These are phyloP conservation scores for Drosophila birchii DNA, from an alignment of 2,888 invertebrate species.

Conservation along the genomic window DNA sequence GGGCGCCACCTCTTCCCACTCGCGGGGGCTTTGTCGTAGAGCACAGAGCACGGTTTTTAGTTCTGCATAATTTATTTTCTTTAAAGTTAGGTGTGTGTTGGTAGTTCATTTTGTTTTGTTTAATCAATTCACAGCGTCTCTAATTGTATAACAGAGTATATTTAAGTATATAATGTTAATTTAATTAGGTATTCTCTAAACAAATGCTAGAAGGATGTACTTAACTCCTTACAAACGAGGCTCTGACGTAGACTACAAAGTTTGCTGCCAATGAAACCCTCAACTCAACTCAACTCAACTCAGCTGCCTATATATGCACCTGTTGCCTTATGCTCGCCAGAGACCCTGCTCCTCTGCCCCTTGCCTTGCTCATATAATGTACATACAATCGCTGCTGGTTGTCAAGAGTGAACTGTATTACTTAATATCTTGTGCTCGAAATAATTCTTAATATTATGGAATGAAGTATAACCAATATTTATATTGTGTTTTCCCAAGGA, in stretches of 20 bases:
- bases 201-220: slow-evolving; percentile 53
- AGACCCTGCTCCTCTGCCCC: slow-evolving; percentile 14
- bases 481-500: slow-evolving; percentile 13
- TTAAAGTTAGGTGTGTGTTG: slow-evolving; percentile 53
- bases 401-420: slow-evolving; percentile 17
- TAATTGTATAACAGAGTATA: slow-evolving; percentile 70
- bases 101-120: slow-evolving; percentile 56
- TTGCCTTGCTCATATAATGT: slow-evolving; percentile 28
- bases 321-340: slow-evolving; percentile 13
- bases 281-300: slow-evolving; percentile 13
- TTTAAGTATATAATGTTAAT: slow-evolving; percentile 64
- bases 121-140: slow-evolving; percentile 76
- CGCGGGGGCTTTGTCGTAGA: slow-evolving; percentile 52
- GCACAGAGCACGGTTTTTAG: slow-evolving; percentile 61
- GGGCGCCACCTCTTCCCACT: slow-evolving; percentile 49
- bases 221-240: slow-evolving; percentile 44
- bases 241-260: slow-evolving; percentile 37
- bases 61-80: slow-evolving; percentile 69
- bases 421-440: slow-evolving; percentile 49
- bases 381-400: slow-evolving; percentile 37
- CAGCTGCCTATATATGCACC: neutral
- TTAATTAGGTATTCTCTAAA: slow-evolving; percentile 56
- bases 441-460: slow-evolving; percentile 64
- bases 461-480: slow-evolving; percentile 64
- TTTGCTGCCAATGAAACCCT: slow-evolving; percentile 35